Evolutionary conservation across 2,113 vertebrate species (phyloP).

Genomic region (Xenopus borealis): DNA sequence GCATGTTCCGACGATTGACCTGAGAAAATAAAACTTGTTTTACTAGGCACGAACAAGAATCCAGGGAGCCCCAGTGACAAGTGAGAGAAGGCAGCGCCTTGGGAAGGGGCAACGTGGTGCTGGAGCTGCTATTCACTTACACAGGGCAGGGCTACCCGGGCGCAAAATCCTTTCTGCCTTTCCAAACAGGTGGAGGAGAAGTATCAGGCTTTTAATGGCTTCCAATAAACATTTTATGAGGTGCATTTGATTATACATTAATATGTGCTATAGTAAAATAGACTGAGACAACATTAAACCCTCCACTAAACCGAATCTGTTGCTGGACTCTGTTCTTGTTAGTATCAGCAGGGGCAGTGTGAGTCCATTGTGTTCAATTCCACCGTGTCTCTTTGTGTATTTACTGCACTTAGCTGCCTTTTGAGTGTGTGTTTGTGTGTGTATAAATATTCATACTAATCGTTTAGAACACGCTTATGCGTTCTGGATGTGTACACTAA

Average conservation of each 20-base stretch:
- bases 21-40: slow-evolving; percentile 40
- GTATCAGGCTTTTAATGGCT: slow-evolving; percentile 91
- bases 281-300: slow-evolving; percentile 70
- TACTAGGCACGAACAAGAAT: slow-evolving; percentile 30
- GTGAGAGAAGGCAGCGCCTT: slow-evolving; percentile 23
- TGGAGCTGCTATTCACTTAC: too few species aligned
- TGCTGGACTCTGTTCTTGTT: slow-evolving; percentile 44
- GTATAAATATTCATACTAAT: neutral
- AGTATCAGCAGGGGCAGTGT: neutral
- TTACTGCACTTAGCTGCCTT: too few species aligned
- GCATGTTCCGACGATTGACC: slow-evolving; percentile 39
- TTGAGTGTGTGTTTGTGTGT: neutral
- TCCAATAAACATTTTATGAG: slow-evolving; percentile 99
- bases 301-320: slow-evolving; percentile 47
- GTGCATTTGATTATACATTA: slow-evolving; percentile 98
- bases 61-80: slow-evolving; percentile 16
- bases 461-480: too few species aligned
- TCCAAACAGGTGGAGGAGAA: slow-evolving; percentile 75
- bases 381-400: too few species aligned
- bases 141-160: too few species aligned
- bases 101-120: slow-evolving; percentile 7
- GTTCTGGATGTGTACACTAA: too few species aligned
- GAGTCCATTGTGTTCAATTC: neutral
- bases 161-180: neutral
- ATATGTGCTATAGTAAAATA: slow-evolving; percentile 90